Evolutionary conservation across 2,113 vertebrate species (phyloP).

Genomic region (Podarcis raffonei): DNA sequence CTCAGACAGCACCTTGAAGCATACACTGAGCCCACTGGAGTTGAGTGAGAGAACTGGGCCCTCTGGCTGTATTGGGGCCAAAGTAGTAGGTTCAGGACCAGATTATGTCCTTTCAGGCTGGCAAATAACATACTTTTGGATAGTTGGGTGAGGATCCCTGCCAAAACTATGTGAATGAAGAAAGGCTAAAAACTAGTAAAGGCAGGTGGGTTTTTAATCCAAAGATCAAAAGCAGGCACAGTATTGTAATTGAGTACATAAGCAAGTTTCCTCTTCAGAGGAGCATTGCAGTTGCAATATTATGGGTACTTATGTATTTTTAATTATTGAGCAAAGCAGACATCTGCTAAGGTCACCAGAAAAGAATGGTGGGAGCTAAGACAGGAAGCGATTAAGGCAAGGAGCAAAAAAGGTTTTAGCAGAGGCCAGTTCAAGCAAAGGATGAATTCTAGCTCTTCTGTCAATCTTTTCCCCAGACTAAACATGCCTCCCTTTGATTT

Average conservation of each 20-base stretch:
- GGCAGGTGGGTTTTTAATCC: neutral
- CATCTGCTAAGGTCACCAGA: slow-evolving; percentile 7
- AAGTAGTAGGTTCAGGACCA: neutral
- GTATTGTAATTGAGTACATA: neutral
- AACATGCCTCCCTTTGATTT: slow-evolving; percentile 48
- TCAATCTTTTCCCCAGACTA: slow-evolving; percentile 59
- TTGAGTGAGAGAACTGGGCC: neutral
- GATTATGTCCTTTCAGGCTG: neutral
- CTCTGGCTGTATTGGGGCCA: neutral
- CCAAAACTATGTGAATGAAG: neutral
- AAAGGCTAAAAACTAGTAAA: neutral
- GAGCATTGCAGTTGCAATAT: neutral
- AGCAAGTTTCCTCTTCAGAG: neutral
- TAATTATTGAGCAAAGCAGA: slow-evolving; percentile 2
- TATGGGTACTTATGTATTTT: neutral
- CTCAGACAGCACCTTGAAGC: neutral
- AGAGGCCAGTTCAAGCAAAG: slow-evolving; percentile 30
- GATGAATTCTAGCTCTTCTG: slow-evolving; percentile 59
- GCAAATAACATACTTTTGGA: too few relatives aligned
- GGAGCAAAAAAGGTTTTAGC: slow-evolving; percentile 26
- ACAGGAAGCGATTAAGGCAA: slow-evolving; percentile 48
- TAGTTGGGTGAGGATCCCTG: too few relatives aligned
- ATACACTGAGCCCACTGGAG: neutral
- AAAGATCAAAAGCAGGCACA: neutral
- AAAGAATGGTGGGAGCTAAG: slow-evolving; percentile 22